Evolutionary conservation across 2,797 vertebrate species (phyloP).

Genomic region (Hyperoplus lanceolatus): DNA sequence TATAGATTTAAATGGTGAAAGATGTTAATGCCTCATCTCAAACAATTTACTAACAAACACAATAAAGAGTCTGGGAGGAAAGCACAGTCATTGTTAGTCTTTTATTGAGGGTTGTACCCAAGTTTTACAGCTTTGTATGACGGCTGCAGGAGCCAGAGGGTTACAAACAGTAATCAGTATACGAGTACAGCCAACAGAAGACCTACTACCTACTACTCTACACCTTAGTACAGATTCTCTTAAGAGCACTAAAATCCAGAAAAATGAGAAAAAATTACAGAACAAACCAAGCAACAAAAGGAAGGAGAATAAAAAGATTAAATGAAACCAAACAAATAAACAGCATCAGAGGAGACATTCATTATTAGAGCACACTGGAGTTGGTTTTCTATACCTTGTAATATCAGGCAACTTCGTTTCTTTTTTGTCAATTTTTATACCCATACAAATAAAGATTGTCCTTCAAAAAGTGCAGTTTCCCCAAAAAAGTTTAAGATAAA

Average conservation of each 20-base stretch:
- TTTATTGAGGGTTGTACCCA: slow-evolving; percentile 91
- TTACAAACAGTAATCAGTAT: slow-evolving; percentile 91
- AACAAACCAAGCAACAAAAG: slow-evolving; percentile 88
- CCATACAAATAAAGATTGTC: slow-evolving; percentile 91
- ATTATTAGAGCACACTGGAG: slow-evolving; percentile 87
- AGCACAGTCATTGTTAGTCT: slow-evolving; percentile 81
- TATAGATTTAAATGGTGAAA: too few relatives aligned
- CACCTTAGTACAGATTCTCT: slow-evolving; percentile 86
- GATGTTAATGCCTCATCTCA: too few relatives aligned
- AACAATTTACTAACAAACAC: background rate
- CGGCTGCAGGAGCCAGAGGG: slow-evolving; percentile 84
- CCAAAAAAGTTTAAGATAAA: slow-evolving; percentile 83
- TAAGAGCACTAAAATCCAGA: slow-evolving; percentile 88
- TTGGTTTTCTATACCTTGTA: slow-evolving; percentile 86
- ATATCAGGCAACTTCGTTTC: slow-evolving; percentile 83
- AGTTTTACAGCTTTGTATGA: slow-evolving; percentile 90
- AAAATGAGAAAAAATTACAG: slow-evolving; percentile 69
- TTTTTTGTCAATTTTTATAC: slow-evolving; percentile 84
- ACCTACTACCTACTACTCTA: slow-evolving; percentile 87
- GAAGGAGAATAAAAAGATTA: slow-evolving; percentile 77
- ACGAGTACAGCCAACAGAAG: slow-evolving; percentile 89
- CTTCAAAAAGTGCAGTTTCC: slow-evolving; percentile 91
- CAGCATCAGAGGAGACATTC: slow-evolving; percentile 89
- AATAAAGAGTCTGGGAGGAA: slow-evolving; percentile 12
- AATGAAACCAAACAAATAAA: slow-evolving; percentile 81